phyloP scores from a whole-genome alignment of 2,888 invertebrate genomes.

The Gandaritis pyraliata region DNA sequence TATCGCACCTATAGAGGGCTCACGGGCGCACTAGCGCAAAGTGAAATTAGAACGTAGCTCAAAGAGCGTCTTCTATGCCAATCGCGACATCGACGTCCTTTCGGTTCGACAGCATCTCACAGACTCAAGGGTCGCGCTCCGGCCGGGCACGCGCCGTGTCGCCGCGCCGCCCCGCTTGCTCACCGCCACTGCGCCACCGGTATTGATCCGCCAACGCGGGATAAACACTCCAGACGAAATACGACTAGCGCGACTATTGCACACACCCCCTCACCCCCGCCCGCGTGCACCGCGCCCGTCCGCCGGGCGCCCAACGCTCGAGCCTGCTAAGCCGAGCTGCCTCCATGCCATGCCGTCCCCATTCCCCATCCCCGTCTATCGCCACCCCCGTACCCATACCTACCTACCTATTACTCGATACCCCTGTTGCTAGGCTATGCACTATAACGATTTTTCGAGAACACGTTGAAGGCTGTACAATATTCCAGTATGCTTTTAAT shows the following conservation, averaged over 20 bases:
- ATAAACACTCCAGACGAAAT: slow-evolving; percentile 84
- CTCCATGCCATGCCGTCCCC: slow-evolving; percentile 50
- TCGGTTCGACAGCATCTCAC: slow-evolving; percentile 82
- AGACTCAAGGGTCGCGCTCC: slow-evolving; percentile 72
- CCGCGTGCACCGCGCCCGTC: slow-evolving; percentile 67
- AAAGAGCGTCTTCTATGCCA: slow-evolving; percentile 80
- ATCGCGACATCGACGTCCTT: slow-evolving; percentile 82
- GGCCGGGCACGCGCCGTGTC: slow-evolving; percentile 72
- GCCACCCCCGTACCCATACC: slow-evolving; percentile 52
- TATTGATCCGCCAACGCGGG: slow-evolving; percentile 83
- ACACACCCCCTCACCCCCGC: slow-evolving; percentile 75
- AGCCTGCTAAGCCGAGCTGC: slow-evolving; percentile 65
- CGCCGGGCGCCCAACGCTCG: slow-evolving; percentile 51
- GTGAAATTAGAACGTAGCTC: slow-evolving; percentile 73
- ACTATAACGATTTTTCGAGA: slow-evolving; percentile 47
- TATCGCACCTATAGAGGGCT: slow-evolving; percentile 73
- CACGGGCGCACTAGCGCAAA: slow-evolving; percentile 76
- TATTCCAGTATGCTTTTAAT: slow-evolving; percentile 11
- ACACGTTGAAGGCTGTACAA: slow-evolving; percentile 22
- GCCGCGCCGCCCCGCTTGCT: slow-evolving; percentile 76
- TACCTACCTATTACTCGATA: slow-evolving; percentile 53
- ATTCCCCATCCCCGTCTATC: slow-evolving; percentile 51
- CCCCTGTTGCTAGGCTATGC: slow-evolving; percentile 63
- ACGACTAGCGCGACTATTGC: slow-evolving; percentile 81
- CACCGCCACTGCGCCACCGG: slow-evolving; percentile 83